These are phyloP conservation scores for Leptinotarsa peninsularis DNA, from an alignment of 2,888 invertebrate genomes.

Conservation along the genomic window DNA sequence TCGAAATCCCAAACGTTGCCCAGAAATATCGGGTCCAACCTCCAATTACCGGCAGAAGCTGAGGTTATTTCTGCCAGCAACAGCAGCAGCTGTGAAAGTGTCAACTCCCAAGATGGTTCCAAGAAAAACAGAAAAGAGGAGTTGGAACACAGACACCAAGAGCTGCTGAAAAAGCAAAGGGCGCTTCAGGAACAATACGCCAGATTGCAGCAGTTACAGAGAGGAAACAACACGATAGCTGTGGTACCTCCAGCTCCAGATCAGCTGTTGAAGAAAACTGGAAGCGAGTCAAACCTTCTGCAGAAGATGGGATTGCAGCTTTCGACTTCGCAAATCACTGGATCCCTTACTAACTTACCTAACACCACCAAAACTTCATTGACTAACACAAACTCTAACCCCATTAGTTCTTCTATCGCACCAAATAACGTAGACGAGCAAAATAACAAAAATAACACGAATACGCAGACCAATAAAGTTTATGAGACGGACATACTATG, in stretches of 20 bases:
- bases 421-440: conserved; percentile 60
- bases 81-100: conserved; percentile 81
- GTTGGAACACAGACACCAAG: conserved; percentile 89
- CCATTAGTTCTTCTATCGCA: conserved; percentile 53
- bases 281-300: conserved; percentile 87
- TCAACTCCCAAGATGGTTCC: conserved; percentile 79
- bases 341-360: conserved; percentile 74
- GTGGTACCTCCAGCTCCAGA: conserved; percentile 74
- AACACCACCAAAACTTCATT: conserved; percentile 50
- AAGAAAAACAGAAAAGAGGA: conserved; percentile 77
- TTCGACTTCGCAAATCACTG: conserved; percentile 70
- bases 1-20: conserved; percentile 64
- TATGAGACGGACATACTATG: conserved; percentile 96
- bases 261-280: conserved; percentile 81
- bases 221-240: conserved; percentile 76
- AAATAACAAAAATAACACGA: conserved; percentile 45
- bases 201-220: conserved; percentile 87
- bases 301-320: conserved; percentile 84
- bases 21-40: conserved; percentile 64
- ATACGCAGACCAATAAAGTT: conserved; percentile 77
- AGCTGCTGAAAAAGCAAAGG: conserved; percentile 87
- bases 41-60: conserved; percentile 55
- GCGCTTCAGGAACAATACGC: conserved; percentile 93
- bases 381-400: conserved; percentile 53
- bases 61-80: conserved; percentile 71